Conservation (phyloP, 2,888 invertebrate genomes). For the Empis stercorea region DNA sequence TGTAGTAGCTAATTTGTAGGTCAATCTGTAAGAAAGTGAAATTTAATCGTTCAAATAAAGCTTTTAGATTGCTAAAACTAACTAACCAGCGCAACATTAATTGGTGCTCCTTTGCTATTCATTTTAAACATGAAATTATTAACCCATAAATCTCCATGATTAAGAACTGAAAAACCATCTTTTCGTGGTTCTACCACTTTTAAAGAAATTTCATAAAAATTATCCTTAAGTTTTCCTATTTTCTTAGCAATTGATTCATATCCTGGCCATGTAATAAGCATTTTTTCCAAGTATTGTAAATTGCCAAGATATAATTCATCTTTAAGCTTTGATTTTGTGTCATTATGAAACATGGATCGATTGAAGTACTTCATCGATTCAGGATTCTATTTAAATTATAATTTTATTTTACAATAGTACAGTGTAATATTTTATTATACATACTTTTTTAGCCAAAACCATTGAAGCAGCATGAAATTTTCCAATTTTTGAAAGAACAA, state of each 20-base stretch:
- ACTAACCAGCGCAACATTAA: constrained; percentile 37
- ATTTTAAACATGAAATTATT: constrained; percentile 42
- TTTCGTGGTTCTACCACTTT: constrained; percentile 11
- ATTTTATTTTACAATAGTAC: not conserved
- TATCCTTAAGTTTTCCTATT: constrained; percentile 16
- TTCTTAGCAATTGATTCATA: constrained; percentile 35
- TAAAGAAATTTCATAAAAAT: constrained; percentile 1
- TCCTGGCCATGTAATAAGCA: constrained; percentile 36
- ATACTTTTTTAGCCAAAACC: constrained; percentile 40
- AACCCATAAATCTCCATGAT: constrained; percentile 43
- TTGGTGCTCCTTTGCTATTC: constrained; percentile 25
- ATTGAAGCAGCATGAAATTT: constrained; percentile 44
- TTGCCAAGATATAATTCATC: not conserved
- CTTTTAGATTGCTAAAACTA: constrained; percentile 17
- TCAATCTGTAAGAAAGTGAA: constrained; percentile 11
- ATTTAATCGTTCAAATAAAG: not conserved
- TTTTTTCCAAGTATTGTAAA: not conserved
- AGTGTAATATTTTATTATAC: constrained; percentile 5
- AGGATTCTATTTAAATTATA: not conserved
- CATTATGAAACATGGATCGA: not conserved
- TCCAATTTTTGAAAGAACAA: constrained; percentile 40
- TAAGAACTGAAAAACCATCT: constrained; percentile 37
- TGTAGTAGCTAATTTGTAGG: constrained; percentile 13
- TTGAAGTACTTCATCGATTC: not conserved
- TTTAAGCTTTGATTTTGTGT: too few relatives aligned